Conservation (phyloP, 2,888 invertebrate genomes). For the Nymphalis c-album region DNA sequence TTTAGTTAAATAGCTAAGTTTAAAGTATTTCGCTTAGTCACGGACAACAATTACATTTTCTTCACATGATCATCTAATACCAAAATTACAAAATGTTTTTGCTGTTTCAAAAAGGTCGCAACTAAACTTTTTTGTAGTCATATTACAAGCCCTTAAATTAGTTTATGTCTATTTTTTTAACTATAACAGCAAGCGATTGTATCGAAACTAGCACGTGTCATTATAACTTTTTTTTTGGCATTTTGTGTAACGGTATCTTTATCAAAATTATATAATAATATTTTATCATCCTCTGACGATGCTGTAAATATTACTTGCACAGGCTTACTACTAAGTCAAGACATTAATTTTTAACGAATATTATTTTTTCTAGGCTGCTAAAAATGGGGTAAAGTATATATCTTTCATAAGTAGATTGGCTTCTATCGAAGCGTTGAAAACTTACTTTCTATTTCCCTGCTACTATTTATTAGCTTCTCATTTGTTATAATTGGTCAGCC, state of each 20-base stretch:
- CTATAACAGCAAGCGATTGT: not conserved
- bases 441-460: constrained; percentile 4
- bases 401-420: not conserved
- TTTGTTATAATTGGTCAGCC: constrained; percentile 26
- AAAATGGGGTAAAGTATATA: too few species aligned
- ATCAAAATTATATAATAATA: too few species aligned
- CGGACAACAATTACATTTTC: too few species aligned
- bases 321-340: too few species aligned
- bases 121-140: not conserved
- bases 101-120: not conserved
- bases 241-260: too few species aligned
- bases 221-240: too few species aligned
- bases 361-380: too few species aligned
- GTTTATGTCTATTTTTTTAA: not conserved
- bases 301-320: too few species aligned
- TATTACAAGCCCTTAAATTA: not conserved
- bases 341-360: too few species aligned
- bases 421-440: not conserved
- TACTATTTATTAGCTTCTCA: constrained; percentile 9
- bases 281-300: too few species aligned
- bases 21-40: not conserved
- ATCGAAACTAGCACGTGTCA: not conserved
- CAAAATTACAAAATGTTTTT: not conserved
- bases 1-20: too few species aligned
- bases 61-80: not conserved